Evolutionary conservation across 1,140 invertebrate species (phyloP).

Genomic region (Orius insidiosus): DNA sequence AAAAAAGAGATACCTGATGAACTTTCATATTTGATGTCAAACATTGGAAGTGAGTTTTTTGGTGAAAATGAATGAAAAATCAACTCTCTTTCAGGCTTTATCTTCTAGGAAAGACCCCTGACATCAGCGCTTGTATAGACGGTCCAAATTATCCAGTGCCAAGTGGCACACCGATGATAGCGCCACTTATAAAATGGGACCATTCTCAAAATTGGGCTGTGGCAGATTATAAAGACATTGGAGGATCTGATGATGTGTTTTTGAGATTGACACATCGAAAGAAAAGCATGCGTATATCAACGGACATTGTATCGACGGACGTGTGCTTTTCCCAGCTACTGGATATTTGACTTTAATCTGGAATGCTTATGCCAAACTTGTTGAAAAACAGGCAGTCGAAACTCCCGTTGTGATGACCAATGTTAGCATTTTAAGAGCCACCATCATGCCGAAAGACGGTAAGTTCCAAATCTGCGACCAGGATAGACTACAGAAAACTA

Average conservation of each 20-base stretch:
- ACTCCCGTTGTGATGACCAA: slow-evolving; percentile 74
- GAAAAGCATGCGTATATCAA: slow-evolving; percentile 56
- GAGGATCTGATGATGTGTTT: slow-evolving; percentile 43
- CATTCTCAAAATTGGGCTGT: slow-evolving; percentile 66
- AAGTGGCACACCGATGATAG: slow-evolving; percentile 74
- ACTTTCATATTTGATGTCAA: slow-evolving; percentile 43
- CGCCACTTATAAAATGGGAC: slow-evolving; percentile 76
- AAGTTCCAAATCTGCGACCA: background rate
- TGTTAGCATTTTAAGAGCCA: slow-evolving; percentile 75
- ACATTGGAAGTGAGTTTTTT: slow-evolving; percentile 46
- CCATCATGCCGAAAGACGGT: slow-evolving; percentile 72
- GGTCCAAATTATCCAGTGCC: slow-evolving; percentile 68
- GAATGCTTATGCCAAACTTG: slow-evolving; percentile 77
- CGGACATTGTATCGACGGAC: slow-evolving; percentile 89
- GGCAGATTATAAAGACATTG: slow-evolving; percentile 41
- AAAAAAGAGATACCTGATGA: slow-evolving; percentile 48
- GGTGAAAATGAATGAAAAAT: background rate
- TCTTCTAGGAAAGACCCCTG: slow-evolving; percentile 57
- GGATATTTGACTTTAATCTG: slow-evolving; percentile 86
- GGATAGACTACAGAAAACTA: no score
- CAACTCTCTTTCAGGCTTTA: slow-evolving; percentile 41
- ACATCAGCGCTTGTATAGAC: slow-evolving; percentile 54
- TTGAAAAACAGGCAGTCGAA: slow-evolving; percentile 57
- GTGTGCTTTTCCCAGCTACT: slow-evolving; percentile 87
- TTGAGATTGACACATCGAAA: slow-evolving; percentile 61